phyloP scores from a whole-genome alignment of 2,888 invertebrate species.

The Pseudanteris insignis region DNA sequence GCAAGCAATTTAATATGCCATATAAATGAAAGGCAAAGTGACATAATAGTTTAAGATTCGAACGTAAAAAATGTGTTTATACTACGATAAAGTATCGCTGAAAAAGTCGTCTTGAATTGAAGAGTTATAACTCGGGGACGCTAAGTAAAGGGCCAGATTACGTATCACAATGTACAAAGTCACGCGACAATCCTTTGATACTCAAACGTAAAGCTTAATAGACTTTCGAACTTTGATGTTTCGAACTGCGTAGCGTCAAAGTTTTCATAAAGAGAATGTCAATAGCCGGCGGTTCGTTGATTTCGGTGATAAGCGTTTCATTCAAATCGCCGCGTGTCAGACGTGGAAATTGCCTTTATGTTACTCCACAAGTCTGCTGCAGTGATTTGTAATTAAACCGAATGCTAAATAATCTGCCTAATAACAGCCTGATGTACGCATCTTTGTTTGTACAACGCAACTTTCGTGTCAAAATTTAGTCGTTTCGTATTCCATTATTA shows the following conservation, averaged over 20 bases:
- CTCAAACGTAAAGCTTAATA: conserved; percentile 44
- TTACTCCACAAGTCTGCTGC: conserved; percentile 6
- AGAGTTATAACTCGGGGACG: conserved; percentile 19
- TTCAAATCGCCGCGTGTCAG: conserved; percentile 35
- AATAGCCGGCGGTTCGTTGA: conserved; percentile 50
- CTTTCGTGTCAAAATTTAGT: neutral
- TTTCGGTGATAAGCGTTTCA: conserved; percentile 42
- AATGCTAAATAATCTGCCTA: conserved; percentile 16
- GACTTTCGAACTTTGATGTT: conserved; percentile 57
- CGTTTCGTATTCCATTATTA: too few species aligned
- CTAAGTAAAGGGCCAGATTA: conserved; percentile 34
- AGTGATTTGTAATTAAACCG: conserved; percentile 26
- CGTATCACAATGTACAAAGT: conserved; percentile 45
- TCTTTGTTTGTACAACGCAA: conserved; percentile 1
- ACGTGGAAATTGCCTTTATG: conserved; percentile 29
- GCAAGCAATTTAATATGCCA: too few species aligned
- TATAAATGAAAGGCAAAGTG: too few species aligned
- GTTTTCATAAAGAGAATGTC: conserved; percentile 58
- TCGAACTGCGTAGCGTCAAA: conserved; percentile 48
- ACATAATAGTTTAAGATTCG: too few species aligned
- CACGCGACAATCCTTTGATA: conserved; percentile 45
- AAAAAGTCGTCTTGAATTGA: conserved; percentile 14
- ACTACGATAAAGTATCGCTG: conserved; percentile 1
- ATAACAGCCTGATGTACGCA: conserved; percentile 8
- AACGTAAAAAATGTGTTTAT: neutral